These are phyloP conservation scores for Oegoconia quadripuncta DNA, from an alignment of 2,888 invertebrate species.

Conservation along the genomic window DNA sequence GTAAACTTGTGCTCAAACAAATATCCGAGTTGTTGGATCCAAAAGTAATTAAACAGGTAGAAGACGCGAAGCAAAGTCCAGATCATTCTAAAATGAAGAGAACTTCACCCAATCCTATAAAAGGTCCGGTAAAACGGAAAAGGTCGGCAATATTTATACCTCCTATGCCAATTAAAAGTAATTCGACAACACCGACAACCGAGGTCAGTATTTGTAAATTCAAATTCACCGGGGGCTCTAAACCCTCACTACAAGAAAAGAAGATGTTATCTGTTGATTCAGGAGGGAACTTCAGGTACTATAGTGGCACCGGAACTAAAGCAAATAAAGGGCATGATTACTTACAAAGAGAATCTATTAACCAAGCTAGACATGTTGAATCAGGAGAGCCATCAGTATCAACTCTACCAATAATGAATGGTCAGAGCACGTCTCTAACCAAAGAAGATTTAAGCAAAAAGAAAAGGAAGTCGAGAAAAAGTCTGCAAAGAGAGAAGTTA, in stretches of 20 bases:
- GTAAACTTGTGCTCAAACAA: conserved; percentile 67
- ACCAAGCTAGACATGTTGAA: conserved; percentile 66
- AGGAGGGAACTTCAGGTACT: conserved; percentile 92
- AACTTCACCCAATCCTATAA: conserved; percentile 54
- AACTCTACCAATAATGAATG: conserved; percentile 29
- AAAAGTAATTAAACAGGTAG: conserved; percentile 60
- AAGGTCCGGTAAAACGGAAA: conserved; percentile 82
- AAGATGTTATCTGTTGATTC: conserved; percentile 95
- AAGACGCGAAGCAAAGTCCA: conserved; percentile 48
- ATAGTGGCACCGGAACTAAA: conserved; percentile 91
- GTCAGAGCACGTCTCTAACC: conserved; percentile 25
- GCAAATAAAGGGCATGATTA: conserved; percentile 90
- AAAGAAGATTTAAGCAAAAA: conserved; percentile 72
- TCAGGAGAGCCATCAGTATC: conserved; percentile 35
- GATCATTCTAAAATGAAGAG: conserved; percentile 67
- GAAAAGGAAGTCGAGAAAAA: conserved; percentile 88
- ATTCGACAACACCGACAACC: conserved; percentile 86
- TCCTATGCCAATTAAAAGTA: conserved; percentile 86
- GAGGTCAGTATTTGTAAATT: conserved; percentile 96
- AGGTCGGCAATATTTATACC: conserved; percentile 92
- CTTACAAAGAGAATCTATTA: conserved; percentile 84
- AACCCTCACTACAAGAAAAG: conserved; percentile 93
- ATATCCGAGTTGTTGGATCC: conserved; percentile 69
- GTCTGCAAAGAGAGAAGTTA: conserved; percentile 91
- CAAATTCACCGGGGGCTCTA: conserved; percentile 94